These are phyloP conservation scores for Rhinogobius similis DNA, from an alignment of 2,113 vertebrate species.

Conservation along the genomic window DNA sequence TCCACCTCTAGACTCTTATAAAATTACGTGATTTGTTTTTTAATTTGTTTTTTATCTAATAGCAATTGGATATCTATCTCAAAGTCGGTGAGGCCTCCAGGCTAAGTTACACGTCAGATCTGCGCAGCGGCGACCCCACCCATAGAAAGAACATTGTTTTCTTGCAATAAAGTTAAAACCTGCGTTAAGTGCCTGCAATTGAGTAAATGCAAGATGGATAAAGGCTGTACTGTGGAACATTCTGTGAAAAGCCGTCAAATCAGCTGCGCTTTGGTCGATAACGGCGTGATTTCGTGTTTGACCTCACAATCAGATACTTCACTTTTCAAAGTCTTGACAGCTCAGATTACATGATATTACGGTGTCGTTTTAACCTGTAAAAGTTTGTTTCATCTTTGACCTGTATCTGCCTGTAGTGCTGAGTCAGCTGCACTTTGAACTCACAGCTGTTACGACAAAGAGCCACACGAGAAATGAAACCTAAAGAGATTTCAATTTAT, in stretches of 20 bases:
- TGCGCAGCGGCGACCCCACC: not conserved
- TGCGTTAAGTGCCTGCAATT: too few relatives aligned
- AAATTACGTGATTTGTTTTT: too few relatives aligned
- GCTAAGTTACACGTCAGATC: not conserved
- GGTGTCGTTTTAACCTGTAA: not conserved
- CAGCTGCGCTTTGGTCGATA: not conserved
- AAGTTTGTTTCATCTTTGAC: constrained; percentile 27
- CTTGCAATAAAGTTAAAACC: too few relatives aligned
- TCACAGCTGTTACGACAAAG: not conserved
- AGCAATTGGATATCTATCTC: too few relatives aligned
- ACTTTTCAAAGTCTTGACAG: not conserved
- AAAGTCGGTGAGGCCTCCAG: not conserved
- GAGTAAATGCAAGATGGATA: too few relatives aligned
- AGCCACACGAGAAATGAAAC: constrained; percentile 11
- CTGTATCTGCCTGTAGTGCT: constrained; percentile 18
- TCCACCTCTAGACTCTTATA: too few relatives aligned
- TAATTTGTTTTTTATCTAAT: too few relatives aligned
- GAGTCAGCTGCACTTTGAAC: constrained; percentile 44
- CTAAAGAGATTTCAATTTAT: not conserved
- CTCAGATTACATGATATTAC: not conserved
- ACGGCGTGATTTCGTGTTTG: not conserved
- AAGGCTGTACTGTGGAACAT: too few relatives aligned
- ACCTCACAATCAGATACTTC: not conserved
- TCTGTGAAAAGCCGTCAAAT: not conserved
- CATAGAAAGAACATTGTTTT: too few relatives aligned